Conservation (phyloP, 2,113 vertebrate species). For the Pithys albifrons region DNA sequence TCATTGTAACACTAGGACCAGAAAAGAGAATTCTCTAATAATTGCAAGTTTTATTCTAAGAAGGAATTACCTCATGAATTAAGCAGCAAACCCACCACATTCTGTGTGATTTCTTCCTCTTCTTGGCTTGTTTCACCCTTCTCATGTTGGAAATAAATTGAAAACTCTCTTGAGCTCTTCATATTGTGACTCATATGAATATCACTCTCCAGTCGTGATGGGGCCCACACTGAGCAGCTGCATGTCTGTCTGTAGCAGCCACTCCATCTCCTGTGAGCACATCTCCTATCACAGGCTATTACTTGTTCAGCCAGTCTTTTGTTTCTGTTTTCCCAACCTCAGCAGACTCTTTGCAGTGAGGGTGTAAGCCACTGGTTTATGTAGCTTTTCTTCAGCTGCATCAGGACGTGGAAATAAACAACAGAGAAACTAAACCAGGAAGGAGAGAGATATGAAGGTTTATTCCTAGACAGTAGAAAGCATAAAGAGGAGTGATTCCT, state of each 20-base stretch:
- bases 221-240: background rate
- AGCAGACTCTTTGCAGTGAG: background rate
- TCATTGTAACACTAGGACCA: background rate
- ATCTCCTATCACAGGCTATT: background rate
- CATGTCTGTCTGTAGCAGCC: background rate
- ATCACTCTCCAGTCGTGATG: background rate
- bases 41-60: background rate
- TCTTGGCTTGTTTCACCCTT: background rate
- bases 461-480: background rate
- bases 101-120: background rate
- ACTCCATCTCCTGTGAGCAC: background rate
- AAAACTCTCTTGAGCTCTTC: background rate
- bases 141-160: background rate
- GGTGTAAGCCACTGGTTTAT: background rate
- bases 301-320: background rate
- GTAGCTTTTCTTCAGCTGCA: background rate
- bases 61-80: background rate
- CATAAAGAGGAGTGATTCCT: background rate
- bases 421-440: background rate
- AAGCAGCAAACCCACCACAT: background rate
- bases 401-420: background rate
- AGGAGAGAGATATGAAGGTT: fast-evolving
- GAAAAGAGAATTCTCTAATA: background rate
- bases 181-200: background rate
- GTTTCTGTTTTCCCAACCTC: background rate